Conservation (phyloP, 2,888 invertebrate genomes). For the Axea sp. region DNA sequence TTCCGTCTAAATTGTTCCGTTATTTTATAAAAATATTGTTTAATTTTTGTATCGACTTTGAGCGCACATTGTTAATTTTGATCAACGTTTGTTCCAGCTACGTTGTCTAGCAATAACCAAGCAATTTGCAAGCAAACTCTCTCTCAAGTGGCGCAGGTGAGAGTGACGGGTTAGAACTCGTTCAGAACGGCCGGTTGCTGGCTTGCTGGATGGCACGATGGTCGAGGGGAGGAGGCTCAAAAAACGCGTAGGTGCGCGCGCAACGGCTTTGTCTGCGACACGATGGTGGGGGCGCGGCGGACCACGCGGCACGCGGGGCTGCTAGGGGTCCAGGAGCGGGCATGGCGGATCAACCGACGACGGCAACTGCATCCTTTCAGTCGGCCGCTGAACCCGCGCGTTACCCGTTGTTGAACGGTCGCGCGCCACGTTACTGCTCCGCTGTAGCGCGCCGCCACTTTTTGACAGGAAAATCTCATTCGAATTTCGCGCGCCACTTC, state of each 20-base stretch:
- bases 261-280: constrained; percentile 76
- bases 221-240: constrained; percentile 66
- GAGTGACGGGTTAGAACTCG: constrained; percentile 56
- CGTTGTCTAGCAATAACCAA: not conserved
- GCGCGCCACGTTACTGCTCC: constrained; percentile 69
- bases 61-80: too few relatives aligned
- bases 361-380: constrained; percentile 78
- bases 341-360: constrained; percentile 73
- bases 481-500: constrained; percentile 13
- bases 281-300: constrained; percentile 62
- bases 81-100: too few relatives aligned
- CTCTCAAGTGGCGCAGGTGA: constrained; percentile 45
- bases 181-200: constrained; percentile 44
- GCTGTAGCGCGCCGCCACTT: constrained; percentile 10
- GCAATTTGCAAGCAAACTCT: constrained; percentile 23
- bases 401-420: constrained; percentile 68
- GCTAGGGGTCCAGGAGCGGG: constrained; percentile 72
- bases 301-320: constrained; percentile 70
- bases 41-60: too few relatives aligned
- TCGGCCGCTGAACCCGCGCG: constrained; percentile 80
- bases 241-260: constrained; percentile 77
- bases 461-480: constrained; percentile 45
- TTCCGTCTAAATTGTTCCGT: too few relatives aligned
- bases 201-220: constrained; percentile 27
- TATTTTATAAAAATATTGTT: too few relatives aligned